phyloP scores from a whole-genome alignment of 2,113 vertebrate genomes.

The Oryzias javanicus region DNA sequence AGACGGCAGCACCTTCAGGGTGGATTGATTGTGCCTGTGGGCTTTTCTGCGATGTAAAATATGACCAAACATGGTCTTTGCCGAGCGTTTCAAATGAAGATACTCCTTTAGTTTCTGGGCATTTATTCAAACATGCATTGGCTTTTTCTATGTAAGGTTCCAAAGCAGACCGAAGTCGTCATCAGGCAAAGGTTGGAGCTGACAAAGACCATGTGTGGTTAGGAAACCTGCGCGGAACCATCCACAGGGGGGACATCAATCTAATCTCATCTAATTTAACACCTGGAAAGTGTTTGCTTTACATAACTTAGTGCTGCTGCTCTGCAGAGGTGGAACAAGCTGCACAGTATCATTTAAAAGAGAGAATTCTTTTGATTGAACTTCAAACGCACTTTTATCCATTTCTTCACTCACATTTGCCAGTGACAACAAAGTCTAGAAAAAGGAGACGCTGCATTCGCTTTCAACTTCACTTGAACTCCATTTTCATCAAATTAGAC shows the following conservation, averaged over 20 bases:
- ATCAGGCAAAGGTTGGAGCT: slow-evolving; percentile 32
- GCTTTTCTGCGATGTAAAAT: slow-evolving; percentile 51
- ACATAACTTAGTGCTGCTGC: slow-evolving; percentile 18
- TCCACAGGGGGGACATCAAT: slow-evolving; percentile 28
- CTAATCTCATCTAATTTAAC: slow-evolving; percentile 20
- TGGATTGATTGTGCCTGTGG: slow-evolving; percentile 57
- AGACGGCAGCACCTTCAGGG: slow-evolving; percentile 59
- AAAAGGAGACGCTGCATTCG: background rate
- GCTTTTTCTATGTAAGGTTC: slow-evolving; percentile 33
- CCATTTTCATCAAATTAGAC: slow-evolving; percentile 1
- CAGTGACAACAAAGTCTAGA: slow-evolving; percentile 12
- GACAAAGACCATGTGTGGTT: slow-evolving; percentile 46
- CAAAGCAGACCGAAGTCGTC: slow-evolving; percentile 34
- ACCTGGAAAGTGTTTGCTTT: slow-evolving; percentile 31
- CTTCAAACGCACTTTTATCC: slow-evolving; percentile 11
- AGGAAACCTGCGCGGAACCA: slow-evolving; percentile 23
- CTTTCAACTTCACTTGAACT: background rate
- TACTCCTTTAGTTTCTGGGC: slow-evolving; percentile 43
- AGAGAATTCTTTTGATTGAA: slow-evolving; percentile 5
- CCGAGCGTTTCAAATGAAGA: slow-evolving; percentile 41
- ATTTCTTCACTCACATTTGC: slow-evolving; percentile 7
- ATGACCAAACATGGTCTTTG: slow-evolving; percentile 55
- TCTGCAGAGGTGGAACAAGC: slow-evolving; percentile 20
- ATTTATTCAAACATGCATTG: slow-evolving; percentile 43
- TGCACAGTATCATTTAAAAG: slow-evolving; percentile 13